These are phyloP conservation scores for Pammene fasciana DNA, from an alignment of 2,888 invertebrate species.

Conservation along the genomic window DNA sequence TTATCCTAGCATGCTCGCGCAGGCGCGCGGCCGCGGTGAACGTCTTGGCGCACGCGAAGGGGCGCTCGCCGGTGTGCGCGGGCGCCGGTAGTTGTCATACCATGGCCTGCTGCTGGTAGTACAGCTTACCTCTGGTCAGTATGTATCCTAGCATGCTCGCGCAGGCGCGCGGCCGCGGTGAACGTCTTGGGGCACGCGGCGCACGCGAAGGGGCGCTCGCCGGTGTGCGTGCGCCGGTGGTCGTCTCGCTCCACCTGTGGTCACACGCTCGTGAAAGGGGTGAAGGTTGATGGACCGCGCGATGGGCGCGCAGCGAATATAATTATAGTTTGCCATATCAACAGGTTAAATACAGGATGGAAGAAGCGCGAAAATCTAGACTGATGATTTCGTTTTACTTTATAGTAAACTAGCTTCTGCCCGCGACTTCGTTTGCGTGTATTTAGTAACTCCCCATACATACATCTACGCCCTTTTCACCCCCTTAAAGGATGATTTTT, in stretches of 20 bases:
- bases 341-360: not conserved
- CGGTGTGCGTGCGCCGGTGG: constrained; percentile 78
- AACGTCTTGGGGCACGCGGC: constrained; percentile 79
- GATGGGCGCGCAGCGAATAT: not conserved
- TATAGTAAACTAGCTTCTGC: no score
- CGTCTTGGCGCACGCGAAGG: no score
- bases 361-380: not conserved
- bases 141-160: constrained; percentile 79
- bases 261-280: constrained; percentile 47
- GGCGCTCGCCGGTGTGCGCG: no score
- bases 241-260: constrained; percentile 81
- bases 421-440: no score
- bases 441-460: no score
- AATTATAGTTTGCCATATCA: not conserved
- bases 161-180: constrained; percentile 78
- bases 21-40: no score
- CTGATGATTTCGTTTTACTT: not conserved
- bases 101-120: no score
- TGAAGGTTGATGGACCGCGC: constrained; percentile 25
- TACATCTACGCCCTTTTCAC: no score
- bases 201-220: constrained; percentile 80
- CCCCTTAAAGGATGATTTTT: no score
- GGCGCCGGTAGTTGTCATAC: constrained; percentile 66
- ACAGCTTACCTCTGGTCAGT: constrained; percentile 74
- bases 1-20: no score